Evolutionary conservation across 2,113 vertebrate genomes (phyloP).

Genomic region (Ceyx melanurus): DNA sequence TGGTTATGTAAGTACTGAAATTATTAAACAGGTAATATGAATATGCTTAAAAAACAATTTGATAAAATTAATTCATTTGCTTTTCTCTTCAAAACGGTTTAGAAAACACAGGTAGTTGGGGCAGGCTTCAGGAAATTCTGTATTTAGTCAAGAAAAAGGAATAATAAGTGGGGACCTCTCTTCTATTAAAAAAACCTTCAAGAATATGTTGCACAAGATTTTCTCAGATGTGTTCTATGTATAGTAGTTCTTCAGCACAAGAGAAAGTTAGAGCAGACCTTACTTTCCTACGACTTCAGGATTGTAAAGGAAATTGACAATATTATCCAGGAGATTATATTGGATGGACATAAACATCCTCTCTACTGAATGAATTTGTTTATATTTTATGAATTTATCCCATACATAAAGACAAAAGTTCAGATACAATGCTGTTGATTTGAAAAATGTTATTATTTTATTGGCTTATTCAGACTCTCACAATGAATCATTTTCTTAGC

Average conservation of each 20-base stretch:
- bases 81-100: background rate
- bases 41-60: background rate
- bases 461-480: constrained; percentile 22
- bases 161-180: background rate
- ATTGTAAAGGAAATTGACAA: background rate
- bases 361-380: background rate
- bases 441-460: constrained; percentile 16
- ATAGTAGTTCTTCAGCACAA: background rate
- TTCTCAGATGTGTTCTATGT: background rate
- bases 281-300: background rate
- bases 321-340: background rate
- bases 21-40: background rate
- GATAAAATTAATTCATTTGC: background rate
- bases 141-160: background rate
- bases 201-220: background rate
- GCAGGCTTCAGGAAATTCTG: background rate
- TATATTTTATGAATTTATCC: background rate
- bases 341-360: background rate
- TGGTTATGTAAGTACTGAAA: background rate
- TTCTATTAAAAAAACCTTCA: background rate
- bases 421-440: background rate
- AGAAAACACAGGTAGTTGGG: background rate
- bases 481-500: constrained; percentile 50
- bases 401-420: constrained; percentile 4
- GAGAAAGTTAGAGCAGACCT: background rate